These are phyloP conservation scores for Catocala fraxini DNA, from an alignment of 2,888 invertebrate species.

Conservation along the genomic window DNA sequence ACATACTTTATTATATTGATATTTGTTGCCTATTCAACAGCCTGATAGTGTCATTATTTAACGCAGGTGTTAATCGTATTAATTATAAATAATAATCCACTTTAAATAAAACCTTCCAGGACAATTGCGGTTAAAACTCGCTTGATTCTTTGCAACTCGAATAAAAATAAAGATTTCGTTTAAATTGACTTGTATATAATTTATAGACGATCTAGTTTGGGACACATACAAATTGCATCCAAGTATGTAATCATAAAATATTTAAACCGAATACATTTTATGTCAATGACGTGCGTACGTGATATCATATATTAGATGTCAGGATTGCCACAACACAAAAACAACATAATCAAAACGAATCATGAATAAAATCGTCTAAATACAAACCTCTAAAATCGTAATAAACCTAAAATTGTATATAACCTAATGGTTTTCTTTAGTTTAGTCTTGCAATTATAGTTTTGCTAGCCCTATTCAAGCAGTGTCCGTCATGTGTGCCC, in stretches of 20 bases:
- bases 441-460: background rate
- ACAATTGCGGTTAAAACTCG: conserved; percentile 22
- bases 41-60: conserved; percentile 42
- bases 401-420: too few species aligned
- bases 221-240: conserved; percentile 28
- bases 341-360: background rate
- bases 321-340: background rate
- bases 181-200: conserved; percentile 18
- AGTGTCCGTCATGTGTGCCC: conserved; percentile 22
- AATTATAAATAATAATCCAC: conserved; percentile 43
- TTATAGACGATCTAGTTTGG: conserved; percentile 29
- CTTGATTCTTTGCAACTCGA: conserved; percentile 3
- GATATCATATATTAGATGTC: conserved; percentile 9
- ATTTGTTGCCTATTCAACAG: conserved; percentile 45
- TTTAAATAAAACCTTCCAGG: conserved; percentile 42
- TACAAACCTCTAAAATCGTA: too few species aligned
- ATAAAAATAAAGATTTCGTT: background rate
- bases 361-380: too few species aligned
- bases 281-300: conserved; percentile 57
- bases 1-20: conserved; percentile 48
- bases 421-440: background rate
- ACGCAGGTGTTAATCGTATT: conserved; percentile 59
- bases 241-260: conserved; percentile 24
- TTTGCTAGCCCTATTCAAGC: conserved; percentile 18
- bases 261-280: conserved; percentile 48